These are phyloP conservation scores for Butorides virescens DNA, from an alignment of 2,113 vertebrate species.

Conservation along the genomic window DNA sequence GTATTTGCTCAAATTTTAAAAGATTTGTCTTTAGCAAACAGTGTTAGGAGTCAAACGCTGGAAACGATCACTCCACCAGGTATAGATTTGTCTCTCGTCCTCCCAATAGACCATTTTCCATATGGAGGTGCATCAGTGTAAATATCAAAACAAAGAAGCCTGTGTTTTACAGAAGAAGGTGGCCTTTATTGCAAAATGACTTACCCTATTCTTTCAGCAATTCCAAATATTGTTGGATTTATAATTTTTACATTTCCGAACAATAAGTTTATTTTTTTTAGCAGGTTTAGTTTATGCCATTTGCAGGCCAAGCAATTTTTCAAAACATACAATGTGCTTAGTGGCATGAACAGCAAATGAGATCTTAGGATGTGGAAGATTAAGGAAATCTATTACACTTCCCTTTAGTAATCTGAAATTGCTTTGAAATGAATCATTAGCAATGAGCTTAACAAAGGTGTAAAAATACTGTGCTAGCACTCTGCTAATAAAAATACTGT, in stretches of 20 bases:
- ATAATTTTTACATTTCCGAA: constrained; percentile 6
- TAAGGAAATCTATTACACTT: constrained; percentile 47
- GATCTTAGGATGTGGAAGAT: constrained; percentile 8
- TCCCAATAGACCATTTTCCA: background rate
- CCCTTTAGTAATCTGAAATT: constrained; percentile 38
- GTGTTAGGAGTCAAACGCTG: background rate
- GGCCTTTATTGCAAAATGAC: constrained; percentile 34
- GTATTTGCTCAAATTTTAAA: background rate
- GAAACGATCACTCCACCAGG: background rate
- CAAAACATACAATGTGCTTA: background rate
- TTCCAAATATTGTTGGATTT: background rate
- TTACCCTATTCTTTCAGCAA: background rate
- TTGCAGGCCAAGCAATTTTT: constrained; percentile 20
- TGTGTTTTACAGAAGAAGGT: background rate
- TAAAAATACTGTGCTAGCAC: background rate
- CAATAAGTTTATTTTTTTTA: background rate
- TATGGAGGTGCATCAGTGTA: background rate
- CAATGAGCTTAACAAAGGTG: constrained; percentile 2
- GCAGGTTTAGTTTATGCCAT: constrained; percentile 10
- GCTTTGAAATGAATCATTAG: constrained; percentile 49
- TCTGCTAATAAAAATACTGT: constrained; percentile 50
- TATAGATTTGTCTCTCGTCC: background rate
- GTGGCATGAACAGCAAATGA: background rate
- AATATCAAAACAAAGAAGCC: background rate
- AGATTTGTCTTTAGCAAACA: background rate